A percentile compares a stretch with the other conserved stretches of the same genome.
These are phyloP conservation scores for Phyllotreta cruciferae DNA, from an alignment of 2,888 invertebrate species.

Conservation along the genomic window DNA sequence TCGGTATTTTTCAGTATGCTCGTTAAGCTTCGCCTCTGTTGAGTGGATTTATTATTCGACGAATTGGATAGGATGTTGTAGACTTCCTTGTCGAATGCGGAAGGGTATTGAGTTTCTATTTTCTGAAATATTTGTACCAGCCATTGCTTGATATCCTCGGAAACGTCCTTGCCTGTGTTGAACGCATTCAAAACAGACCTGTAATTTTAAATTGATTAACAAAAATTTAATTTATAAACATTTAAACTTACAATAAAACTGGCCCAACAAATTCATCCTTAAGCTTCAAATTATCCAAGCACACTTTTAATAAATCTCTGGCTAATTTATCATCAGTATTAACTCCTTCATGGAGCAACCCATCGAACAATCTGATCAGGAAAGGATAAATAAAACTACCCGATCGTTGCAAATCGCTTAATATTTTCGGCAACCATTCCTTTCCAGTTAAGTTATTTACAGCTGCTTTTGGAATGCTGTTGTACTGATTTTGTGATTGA, in stretches of 20 bases:
- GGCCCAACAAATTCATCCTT: conserved; percentile 64
- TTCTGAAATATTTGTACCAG: conserved; percentile 62
- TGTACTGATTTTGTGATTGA: conserved; percentile 65
- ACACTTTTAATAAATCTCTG: conserved; percentile 64
- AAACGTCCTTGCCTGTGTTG: conserved; percentile 41
- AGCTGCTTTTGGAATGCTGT: conserved; percentile 62
- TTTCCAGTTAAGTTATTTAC: conserved; percentile 62
- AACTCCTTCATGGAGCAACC: conserved; percentile 63
- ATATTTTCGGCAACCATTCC: conserved; percentile 60
- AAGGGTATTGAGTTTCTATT: conserved; percentile 75
- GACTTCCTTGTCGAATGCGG: conserved; percentile 72
- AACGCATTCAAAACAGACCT: conserved; percentile 52
- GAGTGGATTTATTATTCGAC: conserved; percentile 35
- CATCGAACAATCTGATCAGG: conserved; percentile 65
- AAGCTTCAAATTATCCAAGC: conserved; percentile 69
- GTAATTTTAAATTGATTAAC: neutral
- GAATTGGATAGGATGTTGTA: conserved; percentile 63
- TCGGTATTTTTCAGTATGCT: conserved; percentile 48
- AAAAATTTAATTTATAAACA: conserved; percentile 20
- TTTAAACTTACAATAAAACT: conserved; percentile 65
- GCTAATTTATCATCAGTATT: conserved; percentile 61
- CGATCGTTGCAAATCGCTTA: conserved; percentile 65
- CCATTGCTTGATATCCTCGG: conserved; percentile 48
- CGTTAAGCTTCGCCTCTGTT: conserved; percentile 46
- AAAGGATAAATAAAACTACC: conserved; percentile 67